A percentile compares a stretch with the other conserved stretches of the same genome.
These are phyloP conservation scores for Ooceraea biroi DNA, from an alignment of 1,140 invertebrate genomes.

Conservation along the genomic window DNA sequence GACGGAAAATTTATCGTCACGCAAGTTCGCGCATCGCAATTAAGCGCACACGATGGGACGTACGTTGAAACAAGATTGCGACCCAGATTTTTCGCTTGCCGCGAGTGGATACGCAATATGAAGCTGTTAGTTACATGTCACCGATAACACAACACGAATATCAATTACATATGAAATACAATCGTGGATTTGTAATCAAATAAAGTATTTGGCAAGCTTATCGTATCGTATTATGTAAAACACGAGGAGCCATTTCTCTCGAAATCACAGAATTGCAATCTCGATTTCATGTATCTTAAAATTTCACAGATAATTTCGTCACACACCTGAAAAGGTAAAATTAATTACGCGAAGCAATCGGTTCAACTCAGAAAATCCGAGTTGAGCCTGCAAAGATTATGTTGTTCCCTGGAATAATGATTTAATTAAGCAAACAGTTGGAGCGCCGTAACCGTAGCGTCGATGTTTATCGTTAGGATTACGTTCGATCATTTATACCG, in stretches of 20 bases:
- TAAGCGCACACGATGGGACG: slow-evolving; percentile 30
- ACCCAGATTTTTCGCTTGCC: slow-evolving; percentile 37
- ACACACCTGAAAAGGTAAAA: background rate
- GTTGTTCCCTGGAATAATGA: background rate
- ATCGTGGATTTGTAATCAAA: background rate
- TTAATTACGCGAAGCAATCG: background rate
- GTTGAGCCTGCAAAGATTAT: background rate
- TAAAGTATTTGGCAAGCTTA: background rate
- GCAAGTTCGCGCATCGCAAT: slow-evolving; percentile 55
- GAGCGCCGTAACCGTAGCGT: background rate
- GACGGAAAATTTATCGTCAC: slow-evolving; percentile 54
- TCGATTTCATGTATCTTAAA: background rate
- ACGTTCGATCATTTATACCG: background rate
- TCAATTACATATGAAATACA: background rate
- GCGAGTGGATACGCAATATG: background rate
- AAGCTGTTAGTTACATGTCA: slow-evolving; percentile 7
- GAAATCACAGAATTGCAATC: background rate
- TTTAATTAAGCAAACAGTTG: background rate
- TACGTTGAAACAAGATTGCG: slow-evolving; percentile 53
- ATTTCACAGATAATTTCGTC: too few species aligned
- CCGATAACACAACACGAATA: background rate
- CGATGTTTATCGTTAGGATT: background rate
- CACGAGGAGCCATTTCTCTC: background rate
- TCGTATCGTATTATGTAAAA: too few species aligned
- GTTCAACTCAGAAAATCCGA: background rate